A percentile compares a stretch with the other conserved stretches of the same genome.
These are phyloP conservation scores for Pocillopora verrucosa DNA, from an alignment of 64 coral and sea anemone genomes.

Conservation along the genomic window DNA sequence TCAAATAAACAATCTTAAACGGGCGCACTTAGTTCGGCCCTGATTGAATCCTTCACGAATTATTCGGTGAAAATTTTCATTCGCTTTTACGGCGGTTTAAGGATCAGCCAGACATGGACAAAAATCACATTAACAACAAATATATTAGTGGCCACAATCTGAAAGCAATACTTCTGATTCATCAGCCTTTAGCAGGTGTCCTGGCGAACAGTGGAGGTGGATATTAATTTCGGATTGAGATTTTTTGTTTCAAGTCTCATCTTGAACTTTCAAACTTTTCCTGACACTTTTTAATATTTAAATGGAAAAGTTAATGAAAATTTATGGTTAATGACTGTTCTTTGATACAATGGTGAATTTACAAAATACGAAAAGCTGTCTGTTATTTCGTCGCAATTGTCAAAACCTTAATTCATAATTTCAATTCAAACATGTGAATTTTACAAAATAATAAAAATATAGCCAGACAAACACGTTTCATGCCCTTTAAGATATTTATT, in stretches of 20 bases:
- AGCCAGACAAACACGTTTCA: neutral
- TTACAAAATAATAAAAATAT: too few relatives aligned
- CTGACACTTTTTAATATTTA: constrained; percentile 6
- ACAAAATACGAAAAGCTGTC: neutral
- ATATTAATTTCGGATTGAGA: constrained; percentile 26
- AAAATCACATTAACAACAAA: constrained; percentile 5
- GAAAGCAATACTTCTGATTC: neutral
- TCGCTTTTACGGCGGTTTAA: neutral
- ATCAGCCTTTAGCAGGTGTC: neutral
- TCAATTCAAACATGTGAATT: too few relatives aligned
- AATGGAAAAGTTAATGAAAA: constrained; percentile 20
- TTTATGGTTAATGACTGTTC: constrained; percentile 2
- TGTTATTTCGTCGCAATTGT: too few relatives aligned
- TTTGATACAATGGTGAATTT: constrained; percentile 5
- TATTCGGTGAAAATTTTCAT: neutral
- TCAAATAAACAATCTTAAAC: constrained; percentile 25
- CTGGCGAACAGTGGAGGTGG: neutral
- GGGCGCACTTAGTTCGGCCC: neutral
- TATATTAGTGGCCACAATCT: neutral
- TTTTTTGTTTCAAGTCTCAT: constrained; percentile 1
- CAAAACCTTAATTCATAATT: too few relatives aligned
- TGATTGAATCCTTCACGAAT: neutral
- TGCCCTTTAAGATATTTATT: neutral
- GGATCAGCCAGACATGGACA: neutral
- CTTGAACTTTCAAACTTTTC: neutral